Evolutionary conservation across 1,140 invertebrate genomes (phyloP), one percentile per base, ranked within the genome.

Genomic region (Gryllus bimaculatus): DNA sequence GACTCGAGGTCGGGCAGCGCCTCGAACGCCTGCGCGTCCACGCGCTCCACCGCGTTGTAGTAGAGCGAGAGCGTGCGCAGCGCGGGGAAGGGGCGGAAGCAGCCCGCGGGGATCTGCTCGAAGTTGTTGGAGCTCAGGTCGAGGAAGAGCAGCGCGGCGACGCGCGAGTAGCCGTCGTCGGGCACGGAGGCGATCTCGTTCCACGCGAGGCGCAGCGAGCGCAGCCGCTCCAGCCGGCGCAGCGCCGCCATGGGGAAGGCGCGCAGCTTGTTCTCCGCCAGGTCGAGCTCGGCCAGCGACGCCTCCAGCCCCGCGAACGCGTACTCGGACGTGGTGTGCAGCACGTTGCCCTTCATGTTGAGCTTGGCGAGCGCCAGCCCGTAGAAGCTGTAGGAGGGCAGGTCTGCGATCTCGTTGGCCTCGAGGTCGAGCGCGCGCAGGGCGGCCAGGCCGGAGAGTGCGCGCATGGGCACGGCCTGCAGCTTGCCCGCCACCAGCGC

Each of bases 71-170:
- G 87, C 0, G 91, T 94, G 82, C 91, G 90, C 20, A 97, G 84
- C 78, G 93, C 90, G 0, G 94, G 93, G 85, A 93, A 94, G 48
- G 92, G 90, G 48, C 90, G 88, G 85, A 97, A 96, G 81, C 92
- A 94, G 83, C 94, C 90, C 81, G 92, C 89, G 20, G 89, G 87
- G 77, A 97, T 88, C 81, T 88, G 89, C 78, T 91, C 90, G 82
- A 97, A 94, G 84, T 92, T 92, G 86, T 97, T 97, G 18, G 93
- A 95, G 85, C 93, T 95, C 78, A 97, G 85, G 86, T 97, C 95
- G 80, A 97, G 88, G 81, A 92, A 92, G 74, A 91, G 85, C 73
- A 97, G 85, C 10, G 91, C 92, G 39, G 90, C 89, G 78, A 96
- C 86, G 54, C 89, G 88, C 2, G 92, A 90, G 83, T 92, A 92